Conservation (phyloP, 2,797 vertebrate genomes). For the Cyclura pinguis region DNA sequence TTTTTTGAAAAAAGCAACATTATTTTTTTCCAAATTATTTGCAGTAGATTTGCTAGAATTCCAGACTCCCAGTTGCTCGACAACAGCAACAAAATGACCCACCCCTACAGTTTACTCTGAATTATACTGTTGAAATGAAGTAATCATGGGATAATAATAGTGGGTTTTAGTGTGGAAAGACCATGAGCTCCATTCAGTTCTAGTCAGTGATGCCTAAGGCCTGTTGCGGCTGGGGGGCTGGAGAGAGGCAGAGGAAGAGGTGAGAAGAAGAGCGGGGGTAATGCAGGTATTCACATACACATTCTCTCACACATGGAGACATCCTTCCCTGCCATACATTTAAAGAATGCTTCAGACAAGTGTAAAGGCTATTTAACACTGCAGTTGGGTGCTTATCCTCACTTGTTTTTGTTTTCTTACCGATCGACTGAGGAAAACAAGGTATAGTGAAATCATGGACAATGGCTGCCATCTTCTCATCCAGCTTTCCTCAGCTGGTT, state of each 20-base stretch:
- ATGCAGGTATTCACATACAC: too few relatives aligned
- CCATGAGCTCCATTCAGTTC: too few relatives aligned
- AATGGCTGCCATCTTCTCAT: too few relatives aligned
- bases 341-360: not conserved
- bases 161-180: not conserved
- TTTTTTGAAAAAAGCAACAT: too few relatives aligned
- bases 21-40: too few relatives aligned
- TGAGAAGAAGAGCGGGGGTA: too few relatives aligned
- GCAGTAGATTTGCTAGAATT: not conserved
- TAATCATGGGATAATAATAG: not conserved
- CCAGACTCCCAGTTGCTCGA: not conserved
- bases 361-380: not conserved
- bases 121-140: not conserved
- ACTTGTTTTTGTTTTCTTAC: not conserved
- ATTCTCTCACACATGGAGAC: too few relatives aligned
- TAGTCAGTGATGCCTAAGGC: too few relatives aligned
- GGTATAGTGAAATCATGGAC: too few relatives aligned
- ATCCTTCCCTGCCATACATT: not conserved
- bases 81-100: not conserved
- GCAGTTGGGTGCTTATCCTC: not conserved
- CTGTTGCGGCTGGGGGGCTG: too few relatives aligned
- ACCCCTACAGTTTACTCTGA: not conserved
- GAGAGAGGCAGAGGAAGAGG: too few relatives aligned
- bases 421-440: not conserved
- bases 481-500: too few relatives aligned